phyloP scores from a whole-genome alignment of 2,888 invertebrate genomes.

The Eledone cirrhosa region DNA sequence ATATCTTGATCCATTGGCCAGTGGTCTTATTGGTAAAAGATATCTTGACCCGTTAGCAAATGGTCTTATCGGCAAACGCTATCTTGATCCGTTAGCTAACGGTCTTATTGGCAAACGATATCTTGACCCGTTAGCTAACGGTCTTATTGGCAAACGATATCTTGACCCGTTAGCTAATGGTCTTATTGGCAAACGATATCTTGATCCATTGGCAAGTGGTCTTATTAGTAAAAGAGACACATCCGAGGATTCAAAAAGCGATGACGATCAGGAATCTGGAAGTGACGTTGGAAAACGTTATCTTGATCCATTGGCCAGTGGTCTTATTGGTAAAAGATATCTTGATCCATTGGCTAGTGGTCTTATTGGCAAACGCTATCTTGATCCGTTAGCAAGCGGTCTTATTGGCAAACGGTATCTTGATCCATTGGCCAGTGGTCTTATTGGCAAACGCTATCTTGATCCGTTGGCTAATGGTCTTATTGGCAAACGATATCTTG shows the following conservation, averaged over 20 bases:
- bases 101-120: constrained; percentile 31
- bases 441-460: constrained; percentile 31
- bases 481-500: constrained; percentile 28
- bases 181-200: constrained; percentile 26
- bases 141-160: constrained; percentile 24
- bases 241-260: constrained; percentile 1
- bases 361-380: constrained; percentile 33
- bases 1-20: constrained; percentile 30
- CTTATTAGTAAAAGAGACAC: background rate
- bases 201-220: constrained; percentile 23
- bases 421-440: constrained; percentile 12
- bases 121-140: constrained; percentile 21
- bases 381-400: constrained; percentile 31
- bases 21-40: constrained; percentile 32
- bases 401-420: constrained; percentile 19
- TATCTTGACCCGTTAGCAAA: constrained; percentile 21
- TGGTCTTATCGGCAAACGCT: constrained; percentile 32
- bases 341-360: constrained; percentile 35
- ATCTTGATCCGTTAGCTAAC: constrained; percentile 11
- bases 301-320: constrained; percentile 7
- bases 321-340: constrained; percentile 26
- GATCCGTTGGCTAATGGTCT: constrained; percentile 31
- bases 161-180: constrained; percentile 15
- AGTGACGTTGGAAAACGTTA: constrained; percentile 29
- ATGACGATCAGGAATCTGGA: background rate